phyloP scores from a whole-genome alignment of 2,888 invertebrate species.

The Cosmia trapezina region DNA sequence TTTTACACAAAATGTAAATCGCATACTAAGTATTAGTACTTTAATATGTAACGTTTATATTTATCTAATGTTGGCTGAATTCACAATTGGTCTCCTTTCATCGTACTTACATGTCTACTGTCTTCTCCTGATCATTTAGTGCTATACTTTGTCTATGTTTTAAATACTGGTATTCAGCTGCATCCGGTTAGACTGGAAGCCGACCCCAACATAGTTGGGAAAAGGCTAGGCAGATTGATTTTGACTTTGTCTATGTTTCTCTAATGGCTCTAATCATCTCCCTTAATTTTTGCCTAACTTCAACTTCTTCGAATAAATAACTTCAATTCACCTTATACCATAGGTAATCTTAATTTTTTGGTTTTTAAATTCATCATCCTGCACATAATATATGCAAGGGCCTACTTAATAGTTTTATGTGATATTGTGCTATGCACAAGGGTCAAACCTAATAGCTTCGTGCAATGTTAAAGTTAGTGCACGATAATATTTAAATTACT shows the following conservation, averaged over 20 bases:
- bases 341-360: slow-evolving; percentile 17
- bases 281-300: slow-evolving; percentile 1
- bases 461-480: slow-evolving; percentile 46
- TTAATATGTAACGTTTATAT: slow-evolving; percentile 22
- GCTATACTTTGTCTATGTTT: slow-evolving; percentile 15
- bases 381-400: slow-evolving; percentile 30
- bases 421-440: slow-evolving; percentile 60
- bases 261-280: slow-evolving; percentile 9
- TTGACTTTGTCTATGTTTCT: slow-evolving; percentile 19
- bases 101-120: slow-evolving; percentile 27
- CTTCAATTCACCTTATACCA: slow-evolving; percentile 1
- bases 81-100: slow-evolving; percentile 59
- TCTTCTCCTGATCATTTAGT: slow-evolving; percentile 18
- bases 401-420: slow-evolving; percentile 17
- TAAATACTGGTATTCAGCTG: no score
- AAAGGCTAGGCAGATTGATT: no score
- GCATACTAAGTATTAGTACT: slow-evolving; percentile 26
- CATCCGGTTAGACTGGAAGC: no score
- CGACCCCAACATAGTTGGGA: no score
- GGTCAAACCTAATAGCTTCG: slow-evolving; percentile 25
- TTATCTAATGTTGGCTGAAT: slow-evolving; percentile 37
- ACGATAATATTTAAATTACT: slow-evolving; percentile 47
- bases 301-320: slow-evolving; percentile 10
- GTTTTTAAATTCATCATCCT: slow-evolving; percentile 47
- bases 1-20: slow-evolving; percentile 44